Conservation (phyloP, 1,140 invertebrate species). For the Chionoecetes opilio region DNA sequence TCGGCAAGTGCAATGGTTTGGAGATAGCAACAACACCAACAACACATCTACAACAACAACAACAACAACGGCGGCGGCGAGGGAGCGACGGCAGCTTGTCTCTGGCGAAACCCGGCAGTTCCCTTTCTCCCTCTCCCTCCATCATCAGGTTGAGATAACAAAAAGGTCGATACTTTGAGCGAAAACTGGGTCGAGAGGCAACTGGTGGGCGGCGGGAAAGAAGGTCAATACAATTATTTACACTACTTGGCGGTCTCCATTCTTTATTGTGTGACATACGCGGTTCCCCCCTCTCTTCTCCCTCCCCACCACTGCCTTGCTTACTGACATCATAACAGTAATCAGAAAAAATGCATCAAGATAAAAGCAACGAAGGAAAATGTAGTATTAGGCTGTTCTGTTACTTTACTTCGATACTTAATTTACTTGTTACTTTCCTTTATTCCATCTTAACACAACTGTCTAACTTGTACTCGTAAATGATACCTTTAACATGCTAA, state of each 20-base stretch:
- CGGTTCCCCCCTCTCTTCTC: not conserved
- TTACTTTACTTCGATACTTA: too few relatives aligned
- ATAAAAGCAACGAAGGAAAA: too few relatives aligned
- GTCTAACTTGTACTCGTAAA: too few relatives aligned
- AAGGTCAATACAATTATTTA: constrained; percentile 31
- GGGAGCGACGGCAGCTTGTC: not conserved
- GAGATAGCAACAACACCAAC: not conserved
- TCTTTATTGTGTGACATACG: not conserved
- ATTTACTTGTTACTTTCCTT: too few relatives aligned
- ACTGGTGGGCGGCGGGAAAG: not conserved
- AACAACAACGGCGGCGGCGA: not conserved
- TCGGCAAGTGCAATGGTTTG: too few relatives aligned
- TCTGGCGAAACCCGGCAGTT: constrained; percentile 13
- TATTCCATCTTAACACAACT: too few relatives aligned
- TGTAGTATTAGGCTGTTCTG: too few relatives aligned
- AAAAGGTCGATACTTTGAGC: constrained; percentile 5
- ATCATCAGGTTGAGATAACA: not conserved
- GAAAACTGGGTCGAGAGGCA: constrained; percentile 17
- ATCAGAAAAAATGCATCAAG: too few relatives aligned
- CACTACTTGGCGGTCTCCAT: constrained; percentile 9
- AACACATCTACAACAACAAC: not conserved
- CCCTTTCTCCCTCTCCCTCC: not conserved
- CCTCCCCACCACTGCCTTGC: not conserved
- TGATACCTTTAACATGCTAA: too few relatives aligned
- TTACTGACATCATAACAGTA: too few relatives aligned